These are phyloP conservation scores for Paedocypris micromegethes DNA, from an alignment of 2,797 vertebrate genomes.

Conservation along the genomic window DNA sequence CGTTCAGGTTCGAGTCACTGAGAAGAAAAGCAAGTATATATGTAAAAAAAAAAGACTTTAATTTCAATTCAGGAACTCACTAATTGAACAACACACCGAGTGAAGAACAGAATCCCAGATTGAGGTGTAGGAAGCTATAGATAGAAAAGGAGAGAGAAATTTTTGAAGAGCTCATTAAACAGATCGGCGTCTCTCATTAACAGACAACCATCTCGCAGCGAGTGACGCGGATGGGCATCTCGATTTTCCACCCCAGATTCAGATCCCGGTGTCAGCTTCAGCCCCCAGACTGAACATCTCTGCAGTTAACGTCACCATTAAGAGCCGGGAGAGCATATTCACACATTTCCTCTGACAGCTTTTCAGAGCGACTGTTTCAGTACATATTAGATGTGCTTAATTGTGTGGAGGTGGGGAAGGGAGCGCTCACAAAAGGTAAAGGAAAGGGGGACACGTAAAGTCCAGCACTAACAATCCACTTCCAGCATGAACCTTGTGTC, in stretches of 20 bases:
- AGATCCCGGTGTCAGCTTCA: slow-evolving; percentile 27
- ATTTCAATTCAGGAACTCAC: no score
- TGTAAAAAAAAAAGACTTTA: no score
- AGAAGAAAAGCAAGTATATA: no score
- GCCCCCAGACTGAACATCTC: slow-evolving; percentile 28
- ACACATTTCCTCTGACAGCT: slow-evolving; percentile 19
- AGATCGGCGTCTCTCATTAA: slow-evolving; percentile 47
- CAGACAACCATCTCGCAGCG: slow-evolving; percentile 38
- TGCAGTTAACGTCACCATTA: slow-evolving; percentile 30
- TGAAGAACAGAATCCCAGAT: slow-evolving; percentile 3
- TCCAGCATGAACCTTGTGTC: background rate
- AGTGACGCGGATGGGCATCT: slow-evolving; percentile 33
- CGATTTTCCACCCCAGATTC: slow-evolving; percentile 21
- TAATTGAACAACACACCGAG: background rate
- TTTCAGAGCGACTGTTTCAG: slow-evolving; percentile 21
- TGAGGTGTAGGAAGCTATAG: slow-evolving; percentile 20
- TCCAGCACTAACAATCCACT: background rate
- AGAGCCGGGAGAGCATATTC: background rate
- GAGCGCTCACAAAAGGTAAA: slow-evolving; percentile 10
- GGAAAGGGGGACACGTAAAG: background rate
- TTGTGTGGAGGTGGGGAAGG: slow-evolving; percentile 26
- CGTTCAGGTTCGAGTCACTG: no score
- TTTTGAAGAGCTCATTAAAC: slow-evolving; percentile 43
- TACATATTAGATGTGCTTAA: slow-evolving; percentile 37
- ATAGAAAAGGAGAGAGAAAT: slow-evolving; percentile 19